These are phyloP conservation scores for human (Homo sapiens) DNA, from an alignment of 2,113 vertebrate genomes.

Conservation along the genomic window DNA sequence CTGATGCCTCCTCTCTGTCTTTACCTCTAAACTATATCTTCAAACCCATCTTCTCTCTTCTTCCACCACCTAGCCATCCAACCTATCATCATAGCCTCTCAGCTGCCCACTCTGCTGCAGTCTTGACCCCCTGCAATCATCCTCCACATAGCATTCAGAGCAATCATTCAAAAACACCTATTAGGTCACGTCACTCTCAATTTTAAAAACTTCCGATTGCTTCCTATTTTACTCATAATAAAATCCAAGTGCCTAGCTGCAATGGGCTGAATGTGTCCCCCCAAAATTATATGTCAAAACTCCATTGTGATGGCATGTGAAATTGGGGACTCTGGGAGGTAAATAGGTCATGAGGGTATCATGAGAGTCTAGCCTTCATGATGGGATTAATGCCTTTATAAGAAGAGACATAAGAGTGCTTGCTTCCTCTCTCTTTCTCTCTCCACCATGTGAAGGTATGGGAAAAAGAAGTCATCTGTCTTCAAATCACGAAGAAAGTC, in stretches of 20 bases:
- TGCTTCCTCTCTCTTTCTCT: no score
- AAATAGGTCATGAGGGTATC: neutral
- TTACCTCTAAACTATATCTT: neutral
- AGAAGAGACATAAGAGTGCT: neutral
- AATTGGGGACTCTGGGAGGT: neutral
- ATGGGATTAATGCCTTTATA: neutral
- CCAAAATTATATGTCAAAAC: neutral
- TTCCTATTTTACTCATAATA: neutral
- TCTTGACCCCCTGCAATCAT: neutral
- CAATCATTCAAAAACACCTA: neutral
- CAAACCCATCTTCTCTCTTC: neutral
- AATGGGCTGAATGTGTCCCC: neutral
- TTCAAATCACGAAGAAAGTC: neutral
- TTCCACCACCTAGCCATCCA: neutral
- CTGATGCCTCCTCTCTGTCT: neutral
- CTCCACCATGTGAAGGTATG: neutral
- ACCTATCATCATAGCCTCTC: neutral
- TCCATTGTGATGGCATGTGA: neutral
- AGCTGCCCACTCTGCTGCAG: accelerated
- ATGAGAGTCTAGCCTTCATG: neutral
- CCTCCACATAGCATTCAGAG: neutral
- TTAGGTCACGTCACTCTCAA: neutral
- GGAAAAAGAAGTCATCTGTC: neutral
- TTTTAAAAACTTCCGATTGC: neutral
- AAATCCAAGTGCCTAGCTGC: neutral